Percentiles rank a stretch among this genome's conserved stretches.
These are phyloP conservation scores for Todus mexicanus DNA, from an alignment of 2,797 vertebrate species.

Conservation along the genomic window DNA sequence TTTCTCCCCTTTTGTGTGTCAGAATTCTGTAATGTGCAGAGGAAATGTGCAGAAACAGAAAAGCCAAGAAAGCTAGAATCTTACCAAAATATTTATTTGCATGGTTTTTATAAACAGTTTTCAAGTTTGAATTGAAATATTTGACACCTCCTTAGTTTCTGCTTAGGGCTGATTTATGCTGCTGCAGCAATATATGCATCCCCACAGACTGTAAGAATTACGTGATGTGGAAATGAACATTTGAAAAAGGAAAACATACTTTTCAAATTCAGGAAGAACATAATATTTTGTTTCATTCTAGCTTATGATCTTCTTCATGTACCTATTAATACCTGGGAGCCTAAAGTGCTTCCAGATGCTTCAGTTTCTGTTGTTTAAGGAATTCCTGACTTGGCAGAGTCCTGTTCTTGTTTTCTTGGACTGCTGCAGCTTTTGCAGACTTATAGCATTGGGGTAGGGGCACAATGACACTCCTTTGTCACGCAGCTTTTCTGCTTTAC, in stretches of 20 bases:
- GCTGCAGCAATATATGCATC: constrained; percentile 70
- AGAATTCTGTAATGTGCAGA: background rate
- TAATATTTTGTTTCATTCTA: background rate
- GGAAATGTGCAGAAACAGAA: background rate
- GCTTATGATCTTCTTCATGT: background rate
- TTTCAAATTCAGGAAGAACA: constrained; percentile 12
- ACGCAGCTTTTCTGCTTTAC: background rate
- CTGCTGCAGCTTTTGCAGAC: background rate
- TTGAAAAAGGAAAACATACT: constrained; percentile 15
- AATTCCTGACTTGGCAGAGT: background rate
- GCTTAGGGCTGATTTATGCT: constrained; percentile 34
- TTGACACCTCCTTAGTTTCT: background rate
- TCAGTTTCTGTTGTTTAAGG: background rate
- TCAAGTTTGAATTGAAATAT: background rate
- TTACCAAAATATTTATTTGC: background rate
- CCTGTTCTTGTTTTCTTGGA: background rate
- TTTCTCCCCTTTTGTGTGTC: background rate
- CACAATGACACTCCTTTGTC: background rate
- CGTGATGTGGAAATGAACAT: background rate
- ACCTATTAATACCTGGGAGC: constrained; percentile 22
- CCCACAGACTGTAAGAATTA: constrained; percentile 48
- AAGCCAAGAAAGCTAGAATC: background rate
- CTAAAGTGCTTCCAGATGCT: constrained; percentile 42
- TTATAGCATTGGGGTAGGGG: background rate
- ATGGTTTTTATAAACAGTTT: background rate